phyloP scores from a whole-genome alignment of 2,797 vertebrate genomes.

The Gambelia wislizenii region DNA sequence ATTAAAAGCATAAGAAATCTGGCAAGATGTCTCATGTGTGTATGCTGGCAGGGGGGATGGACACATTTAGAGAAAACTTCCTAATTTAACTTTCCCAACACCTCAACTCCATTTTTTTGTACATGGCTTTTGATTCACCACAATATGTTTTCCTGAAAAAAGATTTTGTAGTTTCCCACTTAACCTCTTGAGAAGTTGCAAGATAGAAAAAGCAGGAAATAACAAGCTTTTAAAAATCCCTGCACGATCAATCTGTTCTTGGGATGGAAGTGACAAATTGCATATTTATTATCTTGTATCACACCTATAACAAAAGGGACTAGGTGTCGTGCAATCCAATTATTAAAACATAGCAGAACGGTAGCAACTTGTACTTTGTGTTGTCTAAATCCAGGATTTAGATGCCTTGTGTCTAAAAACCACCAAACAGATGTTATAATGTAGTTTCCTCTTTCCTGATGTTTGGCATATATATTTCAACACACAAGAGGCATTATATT shows the following conservation, averaged over 20 bases:
- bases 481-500: neutral
- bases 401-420: slow-evolving; percentile 26
- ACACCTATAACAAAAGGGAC: slow-evolving; percentile 58
- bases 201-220: slow-evolving; percentile 63
- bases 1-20: slow-evolving; percentile 38
- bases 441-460: neutral
- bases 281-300: slow-evolving; percentile 69
- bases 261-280: slow-evolving; percentile 64
- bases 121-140: slow-evolving; percentile 42
- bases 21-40: slow-evolving; percentile 36
- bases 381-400: slow-evolving; percentile 51
- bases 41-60: slow-evolving; percentile 28
- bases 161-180: slow-evolving; percentile 59
- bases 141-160: slow-evolving; percentile 52
- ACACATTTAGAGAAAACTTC: slow-evolving; percentile 52
- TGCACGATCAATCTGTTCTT: slow-evolving; percentile 59
- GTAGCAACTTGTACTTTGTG: slow-evolving; percentile 61
- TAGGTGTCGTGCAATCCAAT: slow-evolving; percentile 63
- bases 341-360: slow-evolving; percentile 67
- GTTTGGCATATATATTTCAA: neutral
- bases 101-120: slow-evolving; percentile 49
- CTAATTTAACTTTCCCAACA: slow-evolving; percentile 64
- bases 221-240: slow-evolving; percentile 67
- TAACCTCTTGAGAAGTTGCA: slow-evolving; percentile 69
- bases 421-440: neutral